Percentiles rank a stretch among this genome's conserved stretches.
Conservation (phyloP, 1,140 invertebrate species). For the Bombus waltoni region DNA sequence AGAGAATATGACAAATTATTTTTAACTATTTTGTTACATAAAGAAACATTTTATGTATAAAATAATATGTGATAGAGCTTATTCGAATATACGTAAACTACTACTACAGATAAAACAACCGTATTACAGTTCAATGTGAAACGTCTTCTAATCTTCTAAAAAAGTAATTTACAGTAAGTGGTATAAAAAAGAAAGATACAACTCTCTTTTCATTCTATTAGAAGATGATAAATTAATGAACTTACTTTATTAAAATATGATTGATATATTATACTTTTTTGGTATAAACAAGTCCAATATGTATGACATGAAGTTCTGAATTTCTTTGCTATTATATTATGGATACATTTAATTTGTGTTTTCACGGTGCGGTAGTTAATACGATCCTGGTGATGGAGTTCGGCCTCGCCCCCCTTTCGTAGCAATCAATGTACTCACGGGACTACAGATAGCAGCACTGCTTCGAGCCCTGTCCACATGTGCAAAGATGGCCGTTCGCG, state of each 20-base stretch:
- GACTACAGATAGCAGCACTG: conserved; percentile 70
- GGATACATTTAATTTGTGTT: conserved; percentile 23
- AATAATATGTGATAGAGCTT: not conserved
- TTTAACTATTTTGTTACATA: not conserved
- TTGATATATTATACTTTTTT: not conserved
- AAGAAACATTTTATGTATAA: not conserved
- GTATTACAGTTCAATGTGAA: no score
- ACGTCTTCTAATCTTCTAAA: no score
- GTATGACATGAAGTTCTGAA: not conserved
- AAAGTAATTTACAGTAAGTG: no score
- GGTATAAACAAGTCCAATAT: not conserved
- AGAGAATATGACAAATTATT: not conserved
- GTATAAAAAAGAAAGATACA: not conserved
- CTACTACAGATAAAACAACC: no score
- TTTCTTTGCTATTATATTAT: not conserved
- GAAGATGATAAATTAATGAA: not conserved
- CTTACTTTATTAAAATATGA: not conserved
- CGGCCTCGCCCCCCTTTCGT: conserved; percentile 66
- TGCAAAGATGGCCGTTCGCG: conserved; percentile 75
- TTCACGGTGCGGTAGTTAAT: conserved; percentile 28
- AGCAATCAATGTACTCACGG: conserved; percentile 62
- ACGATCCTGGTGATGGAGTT: conserved; percentile 46
- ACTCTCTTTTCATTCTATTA: not conserved
- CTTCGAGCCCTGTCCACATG: conserved; percentile 73
- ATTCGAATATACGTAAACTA: no score